Conservation (phyloP, 2,888 invertebrate genomes). For the Polydesmus complanatus region DNA sequence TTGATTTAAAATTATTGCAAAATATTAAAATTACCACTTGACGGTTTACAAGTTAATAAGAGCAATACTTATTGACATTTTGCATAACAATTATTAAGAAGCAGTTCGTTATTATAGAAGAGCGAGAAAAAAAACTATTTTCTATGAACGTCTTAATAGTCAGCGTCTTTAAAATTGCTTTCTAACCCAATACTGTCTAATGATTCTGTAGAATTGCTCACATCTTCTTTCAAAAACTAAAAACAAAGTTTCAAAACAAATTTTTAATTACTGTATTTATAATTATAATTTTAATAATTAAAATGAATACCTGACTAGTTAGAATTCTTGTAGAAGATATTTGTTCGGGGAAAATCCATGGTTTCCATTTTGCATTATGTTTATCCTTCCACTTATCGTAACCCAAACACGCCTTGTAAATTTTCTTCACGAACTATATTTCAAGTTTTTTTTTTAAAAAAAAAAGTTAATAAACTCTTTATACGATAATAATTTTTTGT, state of each 20-base stretch:
- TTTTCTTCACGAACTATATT: conserved; percentile 62
- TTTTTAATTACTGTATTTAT: not conserved
- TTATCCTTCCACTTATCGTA: conserved; percentile 68
- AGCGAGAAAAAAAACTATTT: no score
- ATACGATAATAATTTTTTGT: no score
- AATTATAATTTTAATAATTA: not conserved
- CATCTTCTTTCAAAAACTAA: conserved; percentile 7
- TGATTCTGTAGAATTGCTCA: conserved; percentile 9
- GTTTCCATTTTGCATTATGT: conserved; percentile 59
- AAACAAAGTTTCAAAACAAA: not conserved
- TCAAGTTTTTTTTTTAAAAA: no score
- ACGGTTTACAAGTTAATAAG: no score
- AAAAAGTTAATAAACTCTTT: no score
- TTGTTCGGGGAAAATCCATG: conserved; percentile 80
- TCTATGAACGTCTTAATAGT: no score
- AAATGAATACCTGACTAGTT: conserved; percentile 46
- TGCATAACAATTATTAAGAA: no score
- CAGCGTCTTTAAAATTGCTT: not conserved
- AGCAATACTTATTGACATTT: no score
- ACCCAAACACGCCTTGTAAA: conserved; percentile 65
- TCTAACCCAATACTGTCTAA: not conserved
- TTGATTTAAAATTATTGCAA: no score
- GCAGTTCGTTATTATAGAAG: no score
- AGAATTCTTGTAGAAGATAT: conserved; percentile 55
- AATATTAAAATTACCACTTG: no score